These are phyloP conservation scores for Mesitornis unicolor DNA, from an alignment of 2,113 vertebrate species.

Conservation along the genomic window DNA sequence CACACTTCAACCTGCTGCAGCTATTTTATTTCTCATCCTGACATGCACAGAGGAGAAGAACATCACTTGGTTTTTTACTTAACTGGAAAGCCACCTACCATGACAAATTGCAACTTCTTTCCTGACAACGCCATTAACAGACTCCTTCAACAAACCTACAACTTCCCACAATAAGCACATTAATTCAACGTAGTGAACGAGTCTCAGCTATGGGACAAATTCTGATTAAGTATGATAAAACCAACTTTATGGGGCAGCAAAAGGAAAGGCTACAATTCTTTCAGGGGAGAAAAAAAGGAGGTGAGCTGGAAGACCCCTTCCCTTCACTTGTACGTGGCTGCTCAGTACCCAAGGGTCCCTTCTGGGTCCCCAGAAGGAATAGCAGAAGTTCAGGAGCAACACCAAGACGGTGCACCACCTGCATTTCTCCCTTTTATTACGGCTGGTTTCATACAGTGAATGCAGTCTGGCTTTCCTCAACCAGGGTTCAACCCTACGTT, in stretches of 20 bases:
- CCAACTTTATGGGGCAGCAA: neutral
- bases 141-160: neutral
- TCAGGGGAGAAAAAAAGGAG: neutral
- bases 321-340: rapidly evolving
- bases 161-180: neutral
- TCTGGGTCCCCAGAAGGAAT: neutral
- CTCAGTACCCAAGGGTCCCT: neutral
- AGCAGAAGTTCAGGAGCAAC: neutral
- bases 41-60: neutral
- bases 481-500: neutral
- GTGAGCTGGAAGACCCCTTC: neutral
- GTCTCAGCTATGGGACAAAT: neutral
- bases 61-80: neutral
- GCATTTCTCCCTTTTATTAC: neutral
- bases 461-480: neutral
- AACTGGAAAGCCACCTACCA: neutral
- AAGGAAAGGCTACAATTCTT: neutral
- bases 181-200: neutral
- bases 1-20: neutral
- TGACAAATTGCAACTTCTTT: neutral
- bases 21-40: neutral
- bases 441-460: neutral
- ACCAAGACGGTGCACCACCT: neutral
- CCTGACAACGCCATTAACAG: neutral
- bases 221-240: neutral